These are phyloP conservation scores for Scrobipalpa costella DNA, from an alignment of 2,888 invertebrate genomes.

Conservation along the genomic window DNA sequence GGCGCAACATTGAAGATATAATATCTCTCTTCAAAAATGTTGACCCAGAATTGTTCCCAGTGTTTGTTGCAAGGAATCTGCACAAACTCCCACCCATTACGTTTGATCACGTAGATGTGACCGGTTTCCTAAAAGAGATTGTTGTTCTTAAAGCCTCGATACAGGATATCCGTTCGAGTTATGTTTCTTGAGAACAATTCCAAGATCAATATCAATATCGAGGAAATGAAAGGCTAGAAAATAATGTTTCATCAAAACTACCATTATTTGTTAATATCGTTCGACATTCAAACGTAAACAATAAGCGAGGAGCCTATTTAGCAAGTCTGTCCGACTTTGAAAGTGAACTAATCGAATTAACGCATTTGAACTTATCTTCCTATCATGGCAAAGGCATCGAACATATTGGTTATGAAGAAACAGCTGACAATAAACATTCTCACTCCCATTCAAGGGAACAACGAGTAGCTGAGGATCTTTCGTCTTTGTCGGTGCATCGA, in stretches of 20 bases:
- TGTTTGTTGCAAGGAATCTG: constrained; percentile 28
- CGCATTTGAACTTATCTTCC: not conserved
- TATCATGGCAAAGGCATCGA: not conserved
- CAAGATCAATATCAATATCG: too few relatives aligned
- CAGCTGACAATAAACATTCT: too few relatives aligned
- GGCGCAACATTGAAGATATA: constrained; percentile 9
- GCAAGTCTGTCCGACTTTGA: too few relatives aligned
- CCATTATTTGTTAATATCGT: too few relatives aligned
- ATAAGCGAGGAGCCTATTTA: not conserved
- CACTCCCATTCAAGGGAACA: too few relatives aligned
- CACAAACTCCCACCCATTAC: constrained; percentile 26
- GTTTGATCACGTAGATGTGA: constrained; percentile 30
- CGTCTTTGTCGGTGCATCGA: too few relatives aligned
- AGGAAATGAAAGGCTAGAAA: too few relatives aligned
- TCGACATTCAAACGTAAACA: too few relatives aligned
- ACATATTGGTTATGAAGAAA: not conserved
- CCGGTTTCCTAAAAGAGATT: constrained; percentile 29
- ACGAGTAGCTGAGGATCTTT: too few relatives aligned
- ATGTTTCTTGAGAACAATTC: constrained; percentile 4
- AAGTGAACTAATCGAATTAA: constrained; percentile 27
- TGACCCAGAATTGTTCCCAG: constrained; percentile 27
- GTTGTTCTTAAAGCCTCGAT: constrained; percentile 15
- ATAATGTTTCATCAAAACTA: too few relatives aligned
- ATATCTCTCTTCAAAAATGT: not conserved
- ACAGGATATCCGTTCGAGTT: constrained; percentile 3